phyloP scores from a whole-genome alignment of 2,888 invertebrate species.

The Amblyjoppa fuscipennis region DNA sequence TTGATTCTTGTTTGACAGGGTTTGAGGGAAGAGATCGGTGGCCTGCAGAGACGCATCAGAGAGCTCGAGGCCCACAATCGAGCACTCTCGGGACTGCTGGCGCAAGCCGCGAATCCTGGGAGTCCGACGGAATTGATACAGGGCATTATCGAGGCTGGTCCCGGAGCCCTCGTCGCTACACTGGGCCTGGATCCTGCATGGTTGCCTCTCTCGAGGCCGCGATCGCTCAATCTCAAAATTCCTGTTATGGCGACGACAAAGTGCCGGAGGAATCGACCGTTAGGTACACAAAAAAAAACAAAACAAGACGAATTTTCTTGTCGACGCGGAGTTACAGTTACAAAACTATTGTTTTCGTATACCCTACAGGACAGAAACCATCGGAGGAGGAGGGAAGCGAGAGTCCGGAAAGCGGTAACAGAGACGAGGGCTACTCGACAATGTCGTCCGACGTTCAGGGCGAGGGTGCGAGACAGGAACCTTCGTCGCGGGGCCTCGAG shows the following conservation, averaged over 20 bases:
- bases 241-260: constrained; percentile 87
- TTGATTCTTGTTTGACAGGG: constrained; percentile 86
- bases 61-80: constrained; percentile 93
- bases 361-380: constrained; percentile 85
- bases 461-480: constrained; percentile 88
- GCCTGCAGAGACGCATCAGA: constrained; percentile 90
- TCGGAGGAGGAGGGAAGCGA: constrained; percentile 90
- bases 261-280: constrained; percentile 84
- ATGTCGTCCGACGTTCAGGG: constrained; percentile 94
- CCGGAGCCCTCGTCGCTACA: constrained; percentile 85
- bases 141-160: constrained; percentile 81
- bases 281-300: constrained; percentile 80
- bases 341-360: neutral
- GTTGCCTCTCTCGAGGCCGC: constrained; percentile 90
- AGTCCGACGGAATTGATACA: constrained; percentile 83
- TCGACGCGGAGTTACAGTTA: too few relatives aligned
- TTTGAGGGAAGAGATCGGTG: constrained; percentile 91
- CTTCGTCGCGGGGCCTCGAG: constrained; percentile 88
- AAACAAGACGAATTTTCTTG: neutral
- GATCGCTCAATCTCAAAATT: constrained; percentile 90
- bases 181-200: constrained; percentile 90
- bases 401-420: constrained; percentile 91
- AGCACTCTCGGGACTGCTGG: constrained; percentile 89
- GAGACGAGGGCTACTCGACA: constrained; percentile 94
- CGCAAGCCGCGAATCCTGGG: constrained; percentile 88